Percentiles rank a stretch among this genome's conserved stretches.
Conservation (phyloP, 2,797 vertebrate genomes). For the Liasis olivaceus region DNA sequence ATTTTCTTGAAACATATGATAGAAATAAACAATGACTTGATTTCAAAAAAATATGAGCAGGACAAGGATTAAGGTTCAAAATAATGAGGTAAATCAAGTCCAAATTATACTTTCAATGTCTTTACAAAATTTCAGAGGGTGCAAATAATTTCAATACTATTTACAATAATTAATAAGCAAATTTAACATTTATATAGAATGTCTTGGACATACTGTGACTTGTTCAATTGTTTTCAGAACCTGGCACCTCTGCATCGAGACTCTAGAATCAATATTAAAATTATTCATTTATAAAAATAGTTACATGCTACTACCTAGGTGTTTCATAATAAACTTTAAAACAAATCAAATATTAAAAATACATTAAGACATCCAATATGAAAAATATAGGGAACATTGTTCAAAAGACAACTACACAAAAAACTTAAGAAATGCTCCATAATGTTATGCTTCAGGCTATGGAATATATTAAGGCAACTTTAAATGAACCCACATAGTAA, state of each 20-base stretch:
- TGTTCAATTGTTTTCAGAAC: not conserved
- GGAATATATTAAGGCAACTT: not conserved
- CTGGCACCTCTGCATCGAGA: not conserved
- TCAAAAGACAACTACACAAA: not conserved
- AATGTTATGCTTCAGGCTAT: not conserved
- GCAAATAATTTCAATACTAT: not conserved
- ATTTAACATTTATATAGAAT: not conserved
- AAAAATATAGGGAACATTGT: not conserved
- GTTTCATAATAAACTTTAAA: too few relatives aligned
- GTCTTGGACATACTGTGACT: not conserved
- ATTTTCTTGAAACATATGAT: not conserved
- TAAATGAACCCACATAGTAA: not conserved
- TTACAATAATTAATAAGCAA: not conserved
- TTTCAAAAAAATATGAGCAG: slow-evolving; percentile 6
- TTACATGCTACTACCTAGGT: too few relatives aligned
- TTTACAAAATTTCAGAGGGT: not conserved
- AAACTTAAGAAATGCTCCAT: not conserved
- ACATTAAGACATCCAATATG: too few relatives aligned
- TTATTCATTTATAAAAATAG: too few relatives aligned
- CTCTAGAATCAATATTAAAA: not conserved
- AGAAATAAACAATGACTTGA: rapidly evolving
- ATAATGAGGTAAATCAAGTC: not conserved
- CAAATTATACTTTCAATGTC: not conserved
- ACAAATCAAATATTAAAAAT: too few relatives aligned
- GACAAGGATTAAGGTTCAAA: not conserved